phyloP scores from a whole-genome alignment of 2,888 invertebrate species.

The Cataglyphis cursor region DNA sequence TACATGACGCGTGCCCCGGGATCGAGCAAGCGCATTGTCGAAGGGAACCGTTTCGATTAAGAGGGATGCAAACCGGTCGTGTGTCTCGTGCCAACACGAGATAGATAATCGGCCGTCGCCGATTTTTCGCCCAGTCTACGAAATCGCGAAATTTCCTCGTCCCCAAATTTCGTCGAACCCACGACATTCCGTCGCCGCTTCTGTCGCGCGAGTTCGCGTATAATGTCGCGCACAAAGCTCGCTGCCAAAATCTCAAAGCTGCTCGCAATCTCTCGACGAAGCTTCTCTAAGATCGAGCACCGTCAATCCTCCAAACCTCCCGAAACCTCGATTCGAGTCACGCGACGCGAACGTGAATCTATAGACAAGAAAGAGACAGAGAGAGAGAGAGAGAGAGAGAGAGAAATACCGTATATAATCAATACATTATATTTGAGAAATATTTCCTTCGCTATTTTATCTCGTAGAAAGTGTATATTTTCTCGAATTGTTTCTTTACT shows the following conservation, averaged over 20 bases:
- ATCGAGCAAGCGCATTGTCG: slow-evolving; percentile 74
- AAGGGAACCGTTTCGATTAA: slow-evolving; percentile 47
- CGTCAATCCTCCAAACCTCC: background rate
- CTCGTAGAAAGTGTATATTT: background rate
- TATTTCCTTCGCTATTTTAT: slow-evolving; percentile 21
- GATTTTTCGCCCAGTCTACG: background rate
- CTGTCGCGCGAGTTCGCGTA: background rate
- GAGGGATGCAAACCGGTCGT: slow-evolving; percentile 45
- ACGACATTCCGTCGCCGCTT: background rate
- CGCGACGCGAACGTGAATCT: slow-evolving; percentile 22
- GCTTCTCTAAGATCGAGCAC: background rate
- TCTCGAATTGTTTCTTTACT: background rate
- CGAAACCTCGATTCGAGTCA: slow-evolving; percentile 25
- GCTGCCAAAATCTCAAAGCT: background rate
- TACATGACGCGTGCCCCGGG: slow-evolving; percentile 72
- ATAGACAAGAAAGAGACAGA: background rate
- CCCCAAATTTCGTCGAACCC: background rate
- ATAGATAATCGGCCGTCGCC: background rate
- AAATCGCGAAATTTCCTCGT: background rate
- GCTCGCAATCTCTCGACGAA: background rate
- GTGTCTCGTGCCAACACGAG: slow-evolving; percentile 9
- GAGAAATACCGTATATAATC: background rate
- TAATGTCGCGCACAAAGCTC: background rate
- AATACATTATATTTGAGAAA: slow-evolving; percentile 30
- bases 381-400: background rate